Evolutionary conservation across 2,113 vertebrate genomes (phyloP), one percentile per base, ranked within the genome.

Genomic region (Laterallus jamaicensis): DNA sequence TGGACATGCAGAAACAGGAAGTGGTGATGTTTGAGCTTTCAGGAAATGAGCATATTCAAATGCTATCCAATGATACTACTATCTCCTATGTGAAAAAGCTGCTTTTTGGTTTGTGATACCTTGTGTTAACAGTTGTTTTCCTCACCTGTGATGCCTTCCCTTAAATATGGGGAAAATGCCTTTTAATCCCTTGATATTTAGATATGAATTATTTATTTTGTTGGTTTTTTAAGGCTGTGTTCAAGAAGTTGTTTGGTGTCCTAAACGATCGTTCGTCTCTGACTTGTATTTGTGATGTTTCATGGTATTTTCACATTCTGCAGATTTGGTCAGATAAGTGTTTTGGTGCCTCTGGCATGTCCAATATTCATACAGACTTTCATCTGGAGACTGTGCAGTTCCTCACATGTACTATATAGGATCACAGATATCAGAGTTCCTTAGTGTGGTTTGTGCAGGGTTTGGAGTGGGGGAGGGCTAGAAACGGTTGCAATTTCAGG

Each of bases 21-120:
- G 99, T 99, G 44, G 75, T 31, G 3, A 13, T 99, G 39, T 39
- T 97, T 11, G 99, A 98, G 92, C 98, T 99, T 19, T 97, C 98
- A 0, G 98, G 98, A 49, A 99, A 98, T 0, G 99, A 99, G 88
- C 99, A 99, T 11, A 99, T 99, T 6, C 93, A 98, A 82, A 99
- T 99, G 99, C 95, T 99, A 31, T 97, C 98, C 50, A 99, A 99
- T 49, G 42, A 95, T 69, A 98, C 98, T 7, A 99, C 99, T 0
- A 98, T 99, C 92, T 95, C 97, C 35, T 99, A 99, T 66, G 98
- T 99, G 92, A 99, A 98, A 92, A 97, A 78, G 6, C 98, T 99
- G 89, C 98, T 99, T 70, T 98, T 99, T 42, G 71, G 96, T 37
- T 98, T 98, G 6, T 98, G 96, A 98, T 82, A 83, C 68, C 44